These are phyloP conservation scores for Arothron firmamentum DNA, from an alignment of 2,113 vertebrate genomes.

Conservation along the genomic window DNA sequence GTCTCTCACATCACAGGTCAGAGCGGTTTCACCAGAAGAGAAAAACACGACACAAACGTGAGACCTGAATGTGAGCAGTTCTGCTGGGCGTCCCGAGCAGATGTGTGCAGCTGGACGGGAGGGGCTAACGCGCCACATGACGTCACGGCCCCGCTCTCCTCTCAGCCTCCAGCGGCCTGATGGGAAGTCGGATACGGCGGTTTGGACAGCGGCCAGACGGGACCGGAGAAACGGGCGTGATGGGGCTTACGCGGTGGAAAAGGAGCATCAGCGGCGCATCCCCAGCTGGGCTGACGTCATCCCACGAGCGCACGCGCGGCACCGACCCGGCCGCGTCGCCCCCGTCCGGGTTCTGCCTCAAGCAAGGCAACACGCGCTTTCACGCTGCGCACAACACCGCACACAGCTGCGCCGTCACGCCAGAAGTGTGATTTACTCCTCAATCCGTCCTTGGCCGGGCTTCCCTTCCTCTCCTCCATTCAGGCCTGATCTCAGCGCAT, in stretches of 20 bases:
- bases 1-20: no score
- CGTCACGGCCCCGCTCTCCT: conserved; percentile 17
- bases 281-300: conserved; percentile 32
- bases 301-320: no score
- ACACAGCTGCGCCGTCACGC: no score
- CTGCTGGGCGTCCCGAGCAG: conserved; percentile 26
- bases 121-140: conserved; percentile 13
- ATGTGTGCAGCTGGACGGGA: conserved; percentile 45
- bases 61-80: conserved; percentile 6
- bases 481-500: not conserved
- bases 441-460: conserved; percentile 11
- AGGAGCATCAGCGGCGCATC: conserved; percentile 31
- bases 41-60: not conserved
- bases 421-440: conserved; percentile 2
- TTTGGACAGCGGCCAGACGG: conserved; percentile 31
- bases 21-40: no score
- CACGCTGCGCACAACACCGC: no score
- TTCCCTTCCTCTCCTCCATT: conserved; percentile 14
- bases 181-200: conserved; percentile 41
- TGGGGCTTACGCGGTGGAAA: conserved; percentile 53
- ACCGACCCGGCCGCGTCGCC: no score
- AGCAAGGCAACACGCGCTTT: no score
- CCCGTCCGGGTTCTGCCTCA: no score
- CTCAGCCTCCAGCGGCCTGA: conserved; percentile 28
- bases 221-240: conserved; percentile 46